Percentiles rank a stretch among this genome's conserved stretches.
These are phyloP conservation scores for Paradoxurus hermaphroditus DNA, from an alignment of 2,113 vertebrate genomes.

Conservation along the genomic window DNA sequence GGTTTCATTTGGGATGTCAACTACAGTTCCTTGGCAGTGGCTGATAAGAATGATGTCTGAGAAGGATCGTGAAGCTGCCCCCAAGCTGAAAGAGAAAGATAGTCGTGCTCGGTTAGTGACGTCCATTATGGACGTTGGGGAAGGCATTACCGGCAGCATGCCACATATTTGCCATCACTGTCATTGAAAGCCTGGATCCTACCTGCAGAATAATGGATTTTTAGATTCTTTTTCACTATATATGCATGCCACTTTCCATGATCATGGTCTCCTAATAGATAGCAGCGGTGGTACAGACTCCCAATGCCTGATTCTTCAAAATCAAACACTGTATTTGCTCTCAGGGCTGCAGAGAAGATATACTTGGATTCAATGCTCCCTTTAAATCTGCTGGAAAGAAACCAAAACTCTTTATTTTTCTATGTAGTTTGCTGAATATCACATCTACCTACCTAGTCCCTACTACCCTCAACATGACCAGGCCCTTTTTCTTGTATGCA, in stretches of 20 bases:
- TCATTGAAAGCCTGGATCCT: background rate
- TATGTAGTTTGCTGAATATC: background rate
- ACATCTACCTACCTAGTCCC: background rate
- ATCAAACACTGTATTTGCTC: background rate
- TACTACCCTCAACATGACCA: background rate
- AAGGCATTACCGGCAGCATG: background rate
- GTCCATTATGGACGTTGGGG: background rate
- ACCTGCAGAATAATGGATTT: background rate
- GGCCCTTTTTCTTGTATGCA: background rate
- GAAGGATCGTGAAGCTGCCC: background rate
- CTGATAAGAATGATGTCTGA: background rate
- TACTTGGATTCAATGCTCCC: background rate
- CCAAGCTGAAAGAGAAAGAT: background rate
- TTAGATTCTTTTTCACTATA: background rate
- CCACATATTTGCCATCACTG: too few species aligned
- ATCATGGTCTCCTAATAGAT: background rate
- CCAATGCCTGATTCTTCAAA: background rate
- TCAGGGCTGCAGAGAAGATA: background rate
- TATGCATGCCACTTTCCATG: too few species aligned
- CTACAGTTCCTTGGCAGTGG: background rate
- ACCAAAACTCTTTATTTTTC: background rate
- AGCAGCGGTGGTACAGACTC: background rate
- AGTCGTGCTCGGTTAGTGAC: background rate
- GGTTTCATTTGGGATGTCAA: background rate
- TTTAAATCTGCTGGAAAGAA: background rate